Percentiles rank a stretch among this genome's conserved stretches.
phyloP scores from a whole-genome alignment of 1,140 invertebrate genomes.

The Drosophila rufa region DNA sequence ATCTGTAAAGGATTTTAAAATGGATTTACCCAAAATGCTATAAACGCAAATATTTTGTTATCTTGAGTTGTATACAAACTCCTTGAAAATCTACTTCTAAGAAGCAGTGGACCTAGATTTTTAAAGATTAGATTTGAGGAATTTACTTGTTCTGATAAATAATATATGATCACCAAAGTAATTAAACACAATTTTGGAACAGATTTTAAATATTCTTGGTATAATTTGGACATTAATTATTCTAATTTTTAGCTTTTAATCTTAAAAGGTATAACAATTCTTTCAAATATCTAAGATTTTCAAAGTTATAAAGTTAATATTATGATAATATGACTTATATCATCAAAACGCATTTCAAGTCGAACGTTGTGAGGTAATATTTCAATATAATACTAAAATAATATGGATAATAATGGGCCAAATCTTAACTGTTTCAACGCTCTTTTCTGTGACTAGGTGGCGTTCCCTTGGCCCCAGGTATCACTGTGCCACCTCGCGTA shows the following conservation, averaged over 20 bases:
- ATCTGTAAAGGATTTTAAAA: no score
- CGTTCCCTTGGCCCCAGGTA: not conserved
- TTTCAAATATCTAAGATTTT: not conserved
- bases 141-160: conserved; percentile 1
- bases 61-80: not conserved
- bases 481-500: conserved; percentile 12
- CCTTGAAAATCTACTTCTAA: not conserved
- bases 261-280: not conserved
- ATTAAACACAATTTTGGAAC: not conserved
- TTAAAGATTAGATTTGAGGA: conserved; percentile 5
- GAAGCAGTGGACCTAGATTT: conserved; percentile 3
- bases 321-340: no score
- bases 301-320: not conserved
- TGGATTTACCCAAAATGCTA: no score
- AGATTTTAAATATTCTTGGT: not conserved
- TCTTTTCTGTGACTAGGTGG: not conserved
- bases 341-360: no score
- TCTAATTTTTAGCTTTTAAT: no score
- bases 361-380: not conserved
- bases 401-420: no score
- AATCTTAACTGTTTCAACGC: no score
- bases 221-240: not conserved
- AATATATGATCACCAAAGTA: not conserved
- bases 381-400: not conserved
- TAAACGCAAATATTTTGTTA: not conserved